These are phyloP conservation scores for Prunella strophiata DNA, from an alignment of 2,797 vertebrate species.

Conservation along the genomic window DNA sequence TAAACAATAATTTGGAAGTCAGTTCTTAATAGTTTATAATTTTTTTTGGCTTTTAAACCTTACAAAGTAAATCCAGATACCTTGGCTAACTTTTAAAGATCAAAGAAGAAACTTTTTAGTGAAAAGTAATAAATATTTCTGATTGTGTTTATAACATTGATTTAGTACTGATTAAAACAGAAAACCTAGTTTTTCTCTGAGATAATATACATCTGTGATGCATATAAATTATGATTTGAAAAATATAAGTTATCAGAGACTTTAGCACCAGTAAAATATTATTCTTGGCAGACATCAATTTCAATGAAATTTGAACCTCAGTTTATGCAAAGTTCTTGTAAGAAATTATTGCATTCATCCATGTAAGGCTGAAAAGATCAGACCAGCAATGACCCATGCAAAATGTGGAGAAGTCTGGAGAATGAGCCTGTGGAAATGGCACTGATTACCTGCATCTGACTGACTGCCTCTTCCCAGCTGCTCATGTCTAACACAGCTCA, in stretches of 20 bases:
- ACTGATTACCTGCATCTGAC: not conserved
- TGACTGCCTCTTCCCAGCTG: not conserved
- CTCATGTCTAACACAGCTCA: not conserved
- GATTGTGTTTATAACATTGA: not conserved
- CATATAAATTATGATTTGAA: not conserved
- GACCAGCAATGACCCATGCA: not conserved
- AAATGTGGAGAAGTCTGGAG: not conserved
- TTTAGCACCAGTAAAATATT: not conserved
- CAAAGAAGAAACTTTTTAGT: not conserved
- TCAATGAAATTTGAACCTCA: slow-evolving; percentile 12
- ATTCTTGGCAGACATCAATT: slow-evolving; percentile 23
- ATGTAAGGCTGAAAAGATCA: not conserved
- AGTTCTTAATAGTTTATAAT: not conserved
- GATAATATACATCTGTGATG: not conserved
- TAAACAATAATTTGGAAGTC: not conserved
- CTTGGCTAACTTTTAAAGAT: not conserved
- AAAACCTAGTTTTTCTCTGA: not conserved
- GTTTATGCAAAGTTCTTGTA: not conserved
- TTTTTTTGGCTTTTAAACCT: not conserved
- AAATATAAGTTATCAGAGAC: not conserved
- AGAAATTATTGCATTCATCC: slow-evolving; percentile 15
- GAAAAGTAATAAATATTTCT: slow-evolving; percentile 13
- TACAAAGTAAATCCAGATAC: not conserved
- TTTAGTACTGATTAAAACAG: slow-evolving; percentile 4
- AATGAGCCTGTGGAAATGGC: not conserved